phyloP scores from a whole-genome alignment of 1,140 invertebrate genomes.

The Zaprionus gabonicus region DNA sequence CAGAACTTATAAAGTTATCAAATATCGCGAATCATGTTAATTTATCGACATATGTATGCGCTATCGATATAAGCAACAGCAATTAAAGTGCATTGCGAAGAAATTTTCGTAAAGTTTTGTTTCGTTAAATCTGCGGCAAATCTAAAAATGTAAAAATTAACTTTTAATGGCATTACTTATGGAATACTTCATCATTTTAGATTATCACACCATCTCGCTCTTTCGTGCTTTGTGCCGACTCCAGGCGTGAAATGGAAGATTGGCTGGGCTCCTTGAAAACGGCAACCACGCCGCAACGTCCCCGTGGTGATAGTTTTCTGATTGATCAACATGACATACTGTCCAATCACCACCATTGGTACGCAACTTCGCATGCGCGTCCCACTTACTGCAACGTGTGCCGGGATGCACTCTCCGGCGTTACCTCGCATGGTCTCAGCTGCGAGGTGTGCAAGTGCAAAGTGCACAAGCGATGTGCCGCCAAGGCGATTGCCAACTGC shows the following conservation, averaged over 20 bases:
- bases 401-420: constrained; percentile 94
- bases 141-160: neutral
- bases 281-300: constrained; percentile 88
- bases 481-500: constrained; percentile 96
- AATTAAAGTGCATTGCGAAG: no score
- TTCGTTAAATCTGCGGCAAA: no score
- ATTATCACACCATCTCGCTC: constrained; percentile 94
- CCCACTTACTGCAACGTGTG: constrained; percentile 99
- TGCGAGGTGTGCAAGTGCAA: constrained; percentile 99
- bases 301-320: constrained; percentile 85
- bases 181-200: constrained; percentile 85
- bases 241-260: constrained; percentile 94
- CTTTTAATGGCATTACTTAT: neutral
- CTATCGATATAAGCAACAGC: neutral
- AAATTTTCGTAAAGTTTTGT: no score
- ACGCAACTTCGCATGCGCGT: constrained; percentile 94
- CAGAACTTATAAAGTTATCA: neutral
- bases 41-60: neutral
- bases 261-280: constrained; percentile 92
- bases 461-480: constrained; percentile 96
- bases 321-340: constrained; percentile 88
- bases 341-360: constrained; percentile 96
- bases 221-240: constrained; percentile 93
- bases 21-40: neutral
- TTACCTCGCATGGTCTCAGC: constrained; percentile 96